Evolutionary conservation across 1,140 invertebrate species (phyloP).

Genomic region (Ridgeia piscesae): DNA sequence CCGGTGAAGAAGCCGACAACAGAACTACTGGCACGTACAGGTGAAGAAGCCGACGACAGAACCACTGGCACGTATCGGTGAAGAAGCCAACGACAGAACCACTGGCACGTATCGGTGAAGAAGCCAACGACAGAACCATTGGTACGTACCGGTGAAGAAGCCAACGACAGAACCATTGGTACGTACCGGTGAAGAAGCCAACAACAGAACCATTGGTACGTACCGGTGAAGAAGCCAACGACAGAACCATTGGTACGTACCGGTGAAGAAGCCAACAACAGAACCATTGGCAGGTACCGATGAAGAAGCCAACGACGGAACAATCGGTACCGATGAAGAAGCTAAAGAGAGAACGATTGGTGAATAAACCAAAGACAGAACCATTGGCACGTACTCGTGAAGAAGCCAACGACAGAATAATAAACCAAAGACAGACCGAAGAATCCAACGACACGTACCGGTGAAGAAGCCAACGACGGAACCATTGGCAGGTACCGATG

Average conservation of each 20-base stretch:
- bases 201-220: conserved; percentile 49
- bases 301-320: neutral
- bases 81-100: no score
- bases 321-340: neutral
- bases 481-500: neutral
- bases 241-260: conserved; percentile 38
- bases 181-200: conserved; percentile 72
- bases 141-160: no score
- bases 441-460: neutral
- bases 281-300: neutral
- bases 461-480: neutral
- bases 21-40: no score
- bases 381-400: neutral
- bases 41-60: no score
- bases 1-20: no score
- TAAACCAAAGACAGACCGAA: no score
- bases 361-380: no score
- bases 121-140: neutral
- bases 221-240: conserved; percentile 52
- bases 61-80: no score
- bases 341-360: neutral
- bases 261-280: neutral
- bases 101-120: neutral
- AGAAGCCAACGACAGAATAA: neutral
- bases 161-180: neutral